Evolutionary conservation across 2,888 invertebrate genomes (phyloP), one percentile per base, ranked within the genome.

Genomic region (Melangyna quadrimaculata): DNA sequence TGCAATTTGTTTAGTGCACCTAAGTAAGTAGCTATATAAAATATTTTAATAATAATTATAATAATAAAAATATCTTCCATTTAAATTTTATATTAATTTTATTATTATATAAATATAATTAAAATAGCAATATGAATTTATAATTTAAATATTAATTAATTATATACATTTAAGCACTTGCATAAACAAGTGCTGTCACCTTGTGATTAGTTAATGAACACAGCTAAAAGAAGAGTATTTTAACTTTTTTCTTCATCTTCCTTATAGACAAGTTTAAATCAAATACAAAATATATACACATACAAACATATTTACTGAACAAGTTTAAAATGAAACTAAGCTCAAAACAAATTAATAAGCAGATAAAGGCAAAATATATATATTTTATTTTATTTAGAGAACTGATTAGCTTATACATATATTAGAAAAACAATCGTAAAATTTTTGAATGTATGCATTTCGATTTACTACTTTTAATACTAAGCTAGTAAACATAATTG

Each of bases 1-100:
- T 86, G 77, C 86, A 81, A 80, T 78, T 84, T 84, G 53, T 86
- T 81, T 77, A 81, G 81, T 81, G 86, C 86, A 86, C 86, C 75
- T 81, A 77, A 75, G 35, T 81, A 77, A 75, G 35, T 61, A 61
- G 35, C 22, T 14, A 19, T 1, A 59, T 12, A 27, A n/a, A 24
- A 51, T 24, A 24, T 3, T 14, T 4, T 14, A 3, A 37, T 37
- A 7, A 7, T n/a, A 40, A 79, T 63, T 17, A 75, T 57, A 71
- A 67, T 17, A n/a, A 67, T 27, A 70, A 35, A 17, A 59, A 73
- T 63, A 77, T 86, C 81, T 86, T 86, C 81, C 86, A 86, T 77
- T 75, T 72, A 12, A 14, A 45, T 77, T 59, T 78, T 48, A 22
- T 43, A 55, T 57, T 32, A 65, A 57, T 43, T 2, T 55, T 43